These are phyloP conservation scores for Eulemur mongoz DNA, from an alignment of 2,797 vertebrate genomes.

Conservation along the genomic window DNA sequence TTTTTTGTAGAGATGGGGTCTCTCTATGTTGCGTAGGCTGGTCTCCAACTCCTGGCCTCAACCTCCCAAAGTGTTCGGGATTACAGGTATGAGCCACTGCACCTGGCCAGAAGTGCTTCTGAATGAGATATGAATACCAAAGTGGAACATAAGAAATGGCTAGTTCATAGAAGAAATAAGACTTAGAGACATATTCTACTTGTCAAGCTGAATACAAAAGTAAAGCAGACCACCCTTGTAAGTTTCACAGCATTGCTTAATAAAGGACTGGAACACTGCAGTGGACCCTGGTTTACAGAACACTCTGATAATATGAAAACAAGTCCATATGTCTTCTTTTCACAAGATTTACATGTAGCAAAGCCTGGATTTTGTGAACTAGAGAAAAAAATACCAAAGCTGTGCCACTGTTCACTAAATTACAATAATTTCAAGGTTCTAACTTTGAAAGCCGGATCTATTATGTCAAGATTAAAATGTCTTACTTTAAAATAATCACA, in stretches of 20 bases:
- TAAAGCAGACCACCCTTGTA: neutral
- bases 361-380: neutral
- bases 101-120: neutral
- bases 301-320: neutral
- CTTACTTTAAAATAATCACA: slow-evolving; percentile 66
- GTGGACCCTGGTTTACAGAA: neutral
- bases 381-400: neutral
- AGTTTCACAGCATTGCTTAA: neutral
- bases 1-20: neutral
- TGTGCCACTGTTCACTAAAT: neutral
- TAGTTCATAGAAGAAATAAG: neutral
- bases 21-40: neutral
- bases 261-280: rapidly evolving
- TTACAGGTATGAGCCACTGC: neutral
- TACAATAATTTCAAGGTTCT: neutral
- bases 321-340: neutral
- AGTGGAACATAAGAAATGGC: neutral
- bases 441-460: neutral
- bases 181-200: neutral
- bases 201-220: neutral
- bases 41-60: neutral
- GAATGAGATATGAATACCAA: neutral
- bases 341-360: neutral
- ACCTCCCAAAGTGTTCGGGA: neutral
- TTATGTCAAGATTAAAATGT: neutral